phyloP scores from a whole-genome alignment of 2,797 vertebrate genomes.

The Alosa sapidissima region DNA sequence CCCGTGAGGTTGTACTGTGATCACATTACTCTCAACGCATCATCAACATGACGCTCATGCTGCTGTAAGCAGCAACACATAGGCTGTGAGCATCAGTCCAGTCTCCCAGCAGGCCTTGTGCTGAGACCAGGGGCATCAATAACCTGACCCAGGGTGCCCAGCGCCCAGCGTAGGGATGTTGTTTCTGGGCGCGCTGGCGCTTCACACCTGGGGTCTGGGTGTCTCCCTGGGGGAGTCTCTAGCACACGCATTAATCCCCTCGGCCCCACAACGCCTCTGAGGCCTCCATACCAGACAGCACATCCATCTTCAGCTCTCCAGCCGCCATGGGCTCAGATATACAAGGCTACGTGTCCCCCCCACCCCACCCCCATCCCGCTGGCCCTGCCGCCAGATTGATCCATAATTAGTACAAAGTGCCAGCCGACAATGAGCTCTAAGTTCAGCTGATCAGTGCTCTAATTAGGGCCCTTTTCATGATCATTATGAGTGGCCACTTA shows the following conservation, averaged over 20 bases:
- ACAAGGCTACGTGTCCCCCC: slow-evolving; percentile 46
- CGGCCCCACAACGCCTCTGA: slow-evolving; percentile 26
- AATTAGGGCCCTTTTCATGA: slow-evolving; percentile 73
- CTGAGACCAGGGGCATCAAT: slow-evolving; percentile 20
- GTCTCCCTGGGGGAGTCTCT: slow-evolving; percentile 15
- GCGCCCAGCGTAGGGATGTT: not conserved
- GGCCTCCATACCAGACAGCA: slow-evolving; percentile 30
- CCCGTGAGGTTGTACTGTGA: not conserved
- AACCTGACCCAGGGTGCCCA: slow-evolving; percentile 27
- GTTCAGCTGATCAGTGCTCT: slow-evolving; percentile 72
- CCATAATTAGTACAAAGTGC: slow-evolving; percentile 69
- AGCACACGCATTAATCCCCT: slow-evolving; percentile 7
- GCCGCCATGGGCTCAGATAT: slow-evolving; percentile 47
- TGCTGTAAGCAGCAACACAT: not conserved
- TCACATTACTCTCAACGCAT: not conserved
- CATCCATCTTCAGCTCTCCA: slow-evolving; percentile 34
- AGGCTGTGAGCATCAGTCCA: slow-evolving; percentile 9
- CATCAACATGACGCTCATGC: not conserved
- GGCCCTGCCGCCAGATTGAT: slow-evolving; percentile 63
- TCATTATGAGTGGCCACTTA: slow-evolving; percentile 74
- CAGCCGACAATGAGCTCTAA: slow-evolving; percentile 65
- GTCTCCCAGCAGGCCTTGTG: not conserved
- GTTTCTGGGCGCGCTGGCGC: not conserved
- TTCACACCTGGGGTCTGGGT: slow-evolving; percentile 27
- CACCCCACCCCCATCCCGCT: not conserved